Percentiles rank a stretch among this genome's conserved stretches.
Conservation (phyloP, 2,113 vertebrate species). For the Engraulis encrasicolus region DNA sequence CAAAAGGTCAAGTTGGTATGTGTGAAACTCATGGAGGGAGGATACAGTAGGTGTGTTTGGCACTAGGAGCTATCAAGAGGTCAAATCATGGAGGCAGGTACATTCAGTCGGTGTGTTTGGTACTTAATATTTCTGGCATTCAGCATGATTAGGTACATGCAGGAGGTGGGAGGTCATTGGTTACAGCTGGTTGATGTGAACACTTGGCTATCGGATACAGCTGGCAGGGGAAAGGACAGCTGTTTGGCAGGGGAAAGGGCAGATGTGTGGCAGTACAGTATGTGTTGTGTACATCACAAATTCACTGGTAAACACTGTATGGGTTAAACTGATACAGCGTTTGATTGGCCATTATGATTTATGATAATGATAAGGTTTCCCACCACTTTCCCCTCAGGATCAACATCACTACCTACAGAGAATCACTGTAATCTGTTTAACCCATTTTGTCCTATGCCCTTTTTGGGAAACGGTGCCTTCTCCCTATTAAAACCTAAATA, state of each 20-base stretch:
- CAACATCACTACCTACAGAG: neutral
- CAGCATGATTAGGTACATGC: conserved; percentile 25
- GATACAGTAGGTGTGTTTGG: too few species aligned
- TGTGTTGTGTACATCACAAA: too few species aligned
- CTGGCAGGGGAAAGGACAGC: conserved; percentile 53
- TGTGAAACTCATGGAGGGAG: too few species aligned
- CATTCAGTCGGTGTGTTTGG: neutral
- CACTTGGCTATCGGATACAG: conserved; percentile 47
- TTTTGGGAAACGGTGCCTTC: too few species aligned
- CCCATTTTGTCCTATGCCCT: too few species aligned
- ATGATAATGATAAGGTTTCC: neutral
- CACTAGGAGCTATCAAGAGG: too few species aligned
- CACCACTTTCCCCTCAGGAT: neutral
- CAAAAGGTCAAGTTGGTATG: too few species aligned
- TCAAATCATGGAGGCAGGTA: too few species aligned
- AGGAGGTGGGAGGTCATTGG: conserved; percentile 36
- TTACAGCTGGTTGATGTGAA: conserved; percentile 54
- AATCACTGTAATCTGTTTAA: neutral
- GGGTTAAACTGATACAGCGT: neutral
- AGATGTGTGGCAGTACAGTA: too few species aligned
- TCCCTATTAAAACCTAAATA: too few species aligned
- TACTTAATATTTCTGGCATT: neutral
- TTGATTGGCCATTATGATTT: neutral
- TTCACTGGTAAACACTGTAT: too few species aligned
- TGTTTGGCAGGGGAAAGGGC: conserved; percentile 65